Base-by-base conservation (phyloP, 2,797 vertebrate genomes). In the Pantherophis alleghaniensis region DNA sequence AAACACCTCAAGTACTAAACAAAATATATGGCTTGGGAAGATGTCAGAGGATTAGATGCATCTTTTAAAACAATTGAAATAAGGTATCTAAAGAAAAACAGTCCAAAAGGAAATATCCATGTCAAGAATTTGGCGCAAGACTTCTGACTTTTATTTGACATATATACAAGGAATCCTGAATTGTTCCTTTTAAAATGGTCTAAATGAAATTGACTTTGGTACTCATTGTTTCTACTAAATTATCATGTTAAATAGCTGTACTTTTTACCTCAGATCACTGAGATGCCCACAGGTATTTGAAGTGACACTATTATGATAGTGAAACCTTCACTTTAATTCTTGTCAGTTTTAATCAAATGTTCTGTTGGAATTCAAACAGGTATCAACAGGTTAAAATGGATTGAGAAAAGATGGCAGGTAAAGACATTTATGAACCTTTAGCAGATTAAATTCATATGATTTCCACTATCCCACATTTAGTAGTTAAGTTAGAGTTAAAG, bases 81-180 rank as follows among this genome's bases (percentile, higher is more conserved):
- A 83, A 88, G 42, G 63, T 32, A 89, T 86, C 69, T 89, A 63
- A 89, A 57, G 51, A 63, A 91, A 83, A 86, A 32, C 5, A 91
- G 56, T 55, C 20, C 55, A 88, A 53, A 86, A 87, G 14, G 86
- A 18, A 91, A 89, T 66, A 32, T 89, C 47, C 56, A 66, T 26
- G 61, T 89, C 87, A 86, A 32, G 53, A 88, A 91, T 37, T 83
- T 24, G 26, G 7, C 59, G n/a, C 24, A 86, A 93, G 92, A 63
- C 57, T 63, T 59, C 11, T 89, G 87, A 14, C 69, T 51, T 93
- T 91, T 89, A 86, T 91, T 32, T 89, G 56, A 63, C 56, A 88
- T 60, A 37, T 51, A 83, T 60, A 32, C 10, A 28, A 88, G 28
- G 28, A 91, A 91, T 88, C 60, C 55, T 53, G 47, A 88, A n/a